Evolutionary conservation across 2,888 invertebrate species (phyloP).

Genomic region (Poecilus cupreus): DNA sequence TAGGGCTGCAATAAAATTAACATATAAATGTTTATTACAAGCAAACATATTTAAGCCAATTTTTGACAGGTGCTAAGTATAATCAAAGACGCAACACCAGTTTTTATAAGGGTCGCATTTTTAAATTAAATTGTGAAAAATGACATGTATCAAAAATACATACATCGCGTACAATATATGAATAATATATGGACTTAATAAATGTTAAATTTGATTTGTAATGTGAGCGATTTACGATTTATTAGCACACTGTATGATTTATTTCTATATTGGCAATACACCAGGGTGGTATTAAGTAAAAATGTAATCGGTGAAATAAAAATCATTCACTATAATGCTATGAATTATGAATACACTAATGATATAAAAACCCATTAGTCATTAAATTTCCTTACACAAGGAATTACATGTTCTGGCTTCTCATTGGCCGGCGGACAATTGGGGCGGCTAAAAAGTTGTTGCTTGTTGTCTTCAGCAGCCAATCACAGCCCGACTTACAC

Average conservation of each 20-base stretch:
- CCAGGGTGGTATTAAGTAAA: background rate
- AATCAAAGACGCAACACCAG: too few relatives aligned
- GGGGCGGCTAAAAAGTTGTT: slow-evolving; percentile 38
- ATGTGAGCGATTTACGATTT: slow-evolving; percentile 29
- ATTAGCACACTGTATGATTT: slow-evolving; percentile 10
- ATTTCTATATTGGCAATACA: background rate
- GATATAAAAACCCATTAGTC: slow-evolving; percentile 37
- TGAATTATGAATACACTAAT: background rate
- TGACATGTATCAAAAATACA: too few relatives aligned
- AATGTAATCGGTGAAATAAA: background rate
- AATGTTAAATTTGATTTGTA: slow-evolving; percentile 19
- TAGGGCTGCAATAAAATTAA: too few relatives aligned
- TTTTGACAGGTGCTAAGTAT: too few relatives aligned
- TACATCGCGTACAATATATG: too few relatives aligned
- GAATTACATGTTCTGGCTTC: background rate
- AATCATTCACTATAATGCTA: background rate
- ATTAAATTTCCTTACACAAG: slow-evolving; percentile 34
- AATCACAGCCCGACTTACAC: slow-evolving; percentile 11
- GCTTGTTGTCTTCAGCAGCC: slow-evolving; percentile 36
- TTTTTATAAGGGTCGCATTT: too few relatives aligned
- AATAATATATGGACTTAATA: slow-evolving; percentile 26
- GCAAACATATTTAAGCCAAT: too few relatives aligned
- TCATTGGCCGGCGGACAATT: slow-evolving; percentile 28
- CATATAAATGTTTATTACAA: too few relatives aligned
- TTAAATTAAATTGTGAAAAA: too few relatives aligned